Evolutionary conservation across 2,888 invertebrate species (phyloP).

Genomic region (Dioctria linearis): DNA sequence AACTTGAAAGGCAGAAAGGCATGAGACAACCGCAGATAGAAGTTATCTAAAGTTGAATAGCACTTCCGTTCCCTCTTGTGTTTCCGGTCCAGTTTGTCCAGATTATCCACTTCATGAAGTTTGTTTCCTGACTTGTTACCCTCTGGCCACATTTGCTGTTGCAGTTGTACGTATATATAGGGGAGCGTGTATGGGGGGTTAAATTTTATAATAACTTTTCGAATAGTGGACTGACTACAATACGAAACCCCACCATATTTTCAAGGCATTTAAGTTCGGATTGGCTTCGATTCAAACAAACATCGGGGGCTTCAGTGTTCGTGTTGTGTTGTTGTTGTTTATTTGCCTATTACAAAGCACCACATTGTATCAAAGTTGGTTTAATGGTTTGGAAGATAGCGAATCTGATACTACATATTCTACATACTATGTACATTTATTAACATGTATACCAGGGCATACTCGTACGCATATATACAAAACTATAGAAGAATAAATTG

Average conservation of each 20-base stretch:
- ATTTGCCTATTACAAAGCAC: slow-evolving; percentile 47
- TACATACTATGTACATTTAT: too few relatives aligned
- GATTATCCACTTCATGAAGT: slow-evolving; percentile 51
- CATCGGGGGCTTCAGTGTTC: not conserved
- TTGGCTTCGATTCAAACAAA: slow-evolving; percentile 49
- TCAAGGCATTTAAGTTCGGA: slow-evolving; percentile 36
- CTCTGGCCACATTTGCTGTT: slow-evolving; percentile 44
- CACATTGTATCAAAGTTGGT: slow-evolving; percentile 42
- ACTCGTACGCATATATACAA: not conserved
- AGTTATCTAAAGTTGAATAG: slow-evolving; percentile 48
- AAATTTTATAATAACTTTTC: slow-evolving; percentile 49
- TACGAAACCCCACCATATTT: slow-evolving; percentile 19
- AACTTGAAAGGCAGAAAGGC: slow-evolving; percentile 29
- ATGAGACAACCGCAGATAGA: slow-evolving; percentile 34
- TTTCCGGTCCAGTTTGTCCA: slow-evolving; percentile 51
- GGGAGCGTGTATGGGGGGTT: slow-evolving; percentile 18
- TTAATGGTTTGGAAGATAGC: slow-evolving; percentile 35
- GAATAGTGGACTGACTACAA: slow-evolving; percentile 20
- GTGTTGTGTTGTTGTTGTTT: slow-evolving; percentile 17
- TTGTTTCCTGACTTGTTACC: slow-evolving; percentile 50
- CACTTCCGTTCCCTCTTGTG: slow-evolving; percentile 47
- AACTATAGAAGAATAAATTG: not conserved
- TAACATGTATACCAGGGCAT: too few relatives aligned
- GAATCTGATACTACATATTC: slow-evolving; percentile 2
- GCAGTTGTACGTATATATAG: not conserved